Conservation (phyloP, 2,888 invertebrate species). For the Yponomeuta malinellus region DNA sequence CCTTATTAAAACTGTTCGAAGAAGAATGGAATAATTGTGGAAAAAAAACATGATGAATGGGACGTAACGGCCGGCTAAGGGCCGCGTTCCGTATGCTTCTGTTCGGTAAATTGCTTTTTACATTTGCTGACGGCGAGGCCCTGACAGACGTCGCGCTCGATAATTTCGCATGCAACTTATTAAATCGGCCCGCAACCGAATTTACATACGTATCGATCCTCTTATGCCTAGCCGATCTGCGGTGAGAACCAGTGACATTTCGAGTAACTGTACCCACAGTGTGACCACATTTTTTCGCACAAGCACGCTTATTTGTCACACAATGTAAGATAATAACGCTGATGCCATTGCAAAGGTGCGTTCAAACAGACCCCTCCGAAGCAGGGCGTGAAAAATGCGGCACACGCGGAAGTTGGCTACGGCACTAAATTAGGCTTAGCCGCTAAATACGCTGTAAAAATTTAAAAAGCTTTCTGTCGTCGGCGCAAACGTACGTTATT, state of each 20-base stretch:
- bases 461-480: constrained; percentile 32
- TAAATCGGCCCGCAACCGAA: background rate
- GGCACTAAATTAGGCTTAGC: constrained; percentile 9
- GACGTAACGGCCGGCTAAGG: constrained; percentile 45
- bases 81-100: constrained; percentile 35
- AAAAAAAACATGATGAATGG: constrained; percentile 38
- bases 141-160: background rate
- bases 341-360: background rate
- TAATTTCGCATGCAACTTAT: background rate
- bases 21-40: constrained; percentile 28
- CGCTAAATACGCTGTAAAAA: constrained; percentile 26
- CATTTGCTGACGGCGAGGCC: constrained; percentile 26
- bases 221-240: background rate
- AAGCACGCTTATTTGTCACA: background rate
- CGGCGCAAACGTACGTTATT: constrained; percentile 25
- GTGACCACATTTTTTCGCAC: background rate
- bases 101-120: constrained; percentile 44
- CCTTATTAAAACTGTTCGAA: constrained; percentile 36
- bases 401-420: background rate
- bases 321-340: background rate
- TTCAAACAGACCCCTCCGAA: background rate
- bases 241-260: background rate
- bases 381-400: background rate
- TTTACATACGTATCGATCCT: background rate
- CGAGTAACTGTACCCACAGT: constrained; percentile 2